Percentiles rank a stretch among this genome's conserved stretches.
These are phyloP conservation scores for Rhamnusium bicolor DNA, from an alignment of 2,888 invertebrate genomes.

Conservation along the genomic window DNA sequence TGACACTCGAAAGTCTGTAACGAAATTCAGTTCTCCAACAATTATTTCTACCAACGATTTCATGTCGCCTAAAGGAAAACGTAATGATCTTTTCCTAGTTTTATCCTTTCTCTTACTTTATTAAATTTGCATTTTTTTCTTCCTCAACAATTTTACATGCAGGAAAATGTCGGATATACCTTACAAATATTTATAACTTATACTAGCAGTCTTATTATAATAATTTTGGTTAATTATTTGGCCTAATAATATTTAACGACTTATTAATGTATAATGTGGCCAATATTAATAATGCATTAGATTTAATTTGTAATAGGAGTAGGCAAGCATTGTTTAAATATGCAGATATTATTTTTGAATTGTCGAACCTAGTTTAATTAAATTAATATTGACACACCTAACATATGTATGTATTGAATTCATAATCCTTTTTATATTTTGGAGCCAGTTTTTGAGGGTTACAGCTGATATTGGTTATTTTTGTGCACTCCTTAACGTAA, in stretches of 20 bases:
- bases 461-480: too few relatives aligned
- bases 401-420: background rate
- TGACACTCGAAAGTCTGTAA: too few relatives aligned
- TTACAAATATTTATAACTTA: too few relatives aligned
- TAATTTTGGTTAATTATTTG: constrained; percentile 8
- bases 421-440: background rate
- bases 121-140: too few relatives aligned
- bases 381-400: constrained; percentile 12
- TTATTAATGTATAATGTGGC: constrained; percentile 7
- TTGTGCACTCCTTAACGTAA: too few relatives aligned
- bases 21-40: too few relatives aligned
- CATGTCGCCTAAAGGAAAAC: too few relatives aligned
- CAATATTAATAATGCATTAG: constrained; percentile 16
- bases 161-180: too few relatives aligned
- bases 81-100: too few relatives aligned
- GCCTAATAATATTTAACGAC: background rate
- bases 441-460: background rate
- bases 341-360: constrained; percentile 7
- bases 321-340: constrained; percentile 4
- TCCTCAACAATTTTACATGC: too few relatives aligned
- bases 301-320: constrained; percentile 2
- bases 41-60: too few relatives aligned
- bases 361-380: constrained; percentile 1
- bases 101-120: too few relatives aligned
- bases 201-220: background rate